Evolutionary conservation across 2,888 invertebrate genomes (phyloP), one percentile per base, ranked within the genome.

Genomic region (Pollenia labialis): DNA sequence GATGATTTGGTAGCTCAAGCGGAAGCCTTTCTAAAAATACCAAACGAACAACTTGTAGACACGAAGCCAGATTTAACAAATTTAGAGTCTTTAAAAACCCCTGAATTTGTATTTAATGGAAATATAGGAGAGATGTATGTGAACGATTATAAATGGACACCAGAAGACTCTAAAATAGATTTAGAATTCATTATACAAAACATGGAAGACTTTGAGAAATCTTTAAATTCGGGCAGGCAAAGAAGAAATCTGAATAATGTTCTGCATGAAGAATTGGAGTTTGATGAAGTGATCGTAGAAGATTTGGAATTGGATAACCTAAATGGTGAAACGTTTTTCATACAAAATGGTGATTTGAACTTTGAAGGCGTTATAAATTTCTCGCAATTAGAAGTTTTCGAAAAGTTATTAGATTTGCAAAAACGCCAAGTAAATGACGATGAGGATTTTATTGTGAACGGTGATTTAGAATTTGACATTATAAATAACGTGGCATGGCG

Each of bases 401-500:
- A 54, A 11, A n/a, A 69, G 14, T n/a, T 14, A 8, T 40, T 4
- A 0, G 58, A 81, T 0, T 82, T 81, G 10, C 77, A 64, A 16
- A 54, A 81, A 7, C 81, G 85, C 46, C 74, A 81, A 69, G 7
- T 48, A 4, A 69, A 86, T 44, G 83, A 85, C n/a, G 85, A 89
- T 7, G 85, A 89, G 8, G 87, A 85, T 14, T 79, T 88, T 46
- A 71, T 71, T 23, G 44, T 92, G 8, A 85, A 89, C 14, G 91
- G 90, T 1, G 88, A 93, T 82, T 75, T 94, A 2, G 81, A 89
- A 6, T 92, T 91, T 80, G 89, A 92, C 1, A 90, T 82, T 12
- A 92, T 95, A 1, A 95, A 95, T 90, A 94, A 93, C 2, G 88
- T 94, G 23, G 72, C 91, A 42, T 95, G 95, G 93, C 85, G 91